Percentiles rank a stretch among this genome's conserved stretches.
Conservation (phyloP, 2,113 vertebrate species). For the Pogona vitticeps region DNA sequence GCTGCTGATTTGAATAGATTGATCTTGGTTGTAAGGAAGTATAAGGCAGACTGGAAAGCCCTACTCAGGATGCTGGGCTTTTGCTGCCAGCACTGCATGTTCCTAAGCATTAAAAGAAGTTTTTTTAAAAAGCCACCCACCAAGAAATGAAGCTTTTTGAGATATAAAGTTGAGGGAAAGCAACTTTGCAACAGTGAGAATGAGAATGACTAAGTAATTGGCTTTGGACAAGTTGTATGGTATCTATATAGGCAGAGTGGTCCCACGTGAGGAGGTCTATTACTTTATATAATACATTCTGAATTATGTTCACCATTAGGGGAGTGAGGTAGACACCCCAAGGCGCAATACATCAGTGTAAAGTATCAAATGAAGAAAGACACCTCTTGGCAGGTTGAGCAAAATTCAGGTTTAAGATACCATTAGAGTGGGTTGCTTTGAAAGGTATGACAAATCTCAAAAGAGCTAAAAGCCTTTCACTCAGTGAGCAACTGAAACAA, state of each 20-base stretch:
- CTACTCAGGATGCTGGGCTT: background rate
- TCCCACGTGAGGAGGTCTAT: constrained; percentile 50
- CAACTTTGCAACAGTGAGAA: constrained; percentile 43
- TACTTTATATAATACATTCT: constrained; percentile 48
- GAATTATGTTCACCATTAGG: constrained; percentile 53
- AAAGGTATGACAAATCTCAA: constrained; percentile 58
- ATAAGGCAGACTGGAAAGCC: background rate
- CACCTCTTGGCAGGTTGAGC: constrained; percentile 57
- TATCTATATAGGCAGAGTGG: constrained; percentile 34
- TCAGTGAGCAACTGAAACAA: constrained; percentile 39
- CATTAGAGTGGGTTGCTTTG: constrained; percentile 57
- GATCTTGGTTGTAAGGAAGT: background rate
- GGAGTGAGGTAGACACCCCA: constrained; percentile 62
- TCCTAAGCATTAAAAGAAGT: constrained; percentile 26
- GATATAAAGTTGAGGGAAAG: constrained; percentile 3
- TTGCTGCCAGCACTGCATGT: background rate
- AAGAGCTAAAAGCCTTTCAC: constrained; percentile 68
- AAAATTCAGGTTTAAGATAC: constrained; percentile 41
- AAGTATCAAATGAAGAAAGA: constrained; percentile 62
- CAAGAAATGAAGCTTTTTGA: constrained; percentile 49
- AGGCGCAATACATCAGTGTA: constrained; percentile 57
- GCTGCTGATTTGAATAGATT: background rate
- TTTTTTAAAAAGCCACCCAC: constrained; percentile 1
- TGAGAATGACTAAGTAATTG: constrained; percentile 63
- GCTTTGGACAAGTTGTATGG: constrained; percentile 34